A percentile compares a stretch with the other conserved stretches of the same genome.
Conservation (phyloP, 2,797 vertebrate genomes). For the Babyrousa celebensis region DNA sequence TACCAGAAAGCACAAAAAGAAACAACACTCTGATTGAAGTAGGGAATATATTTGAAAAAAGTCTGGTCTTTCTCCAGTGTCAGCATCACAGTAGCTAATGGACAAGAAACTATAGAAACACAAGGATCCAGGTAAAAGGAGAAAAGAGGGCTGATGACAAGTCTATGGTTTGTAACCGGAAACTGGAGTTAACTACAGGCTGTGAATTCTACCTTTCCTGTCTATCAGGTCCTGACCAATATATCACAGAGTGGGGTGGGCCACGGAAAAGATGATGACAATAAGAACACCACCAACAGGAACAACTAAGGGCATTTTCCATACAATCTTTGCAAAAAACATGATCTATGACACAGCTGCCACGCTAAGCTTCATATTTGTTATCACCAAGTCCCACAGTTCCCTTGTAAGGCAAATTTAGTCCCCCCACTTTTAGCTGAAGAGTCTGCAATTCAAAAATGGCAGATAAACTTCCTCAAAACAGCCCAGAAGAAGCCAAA, state of each 20-base stretch:
- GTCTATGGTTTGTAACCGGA: background rate
- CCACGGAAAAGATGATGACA: background rate
- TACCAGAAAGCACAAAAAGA: constrained; percentile 40
- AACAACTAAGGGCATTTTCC: background rate
- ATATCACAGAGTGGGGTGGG: background rate
- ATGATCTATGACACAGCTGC: background rate
- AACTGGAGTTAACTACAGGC: background rate
- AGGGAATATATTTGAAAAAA: background rate
- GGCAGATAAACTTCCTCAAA: background rate
- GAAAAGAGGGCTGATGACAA: background rate
- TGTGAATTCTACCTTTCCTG: background rate
- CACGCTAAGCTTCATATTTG: background rate
- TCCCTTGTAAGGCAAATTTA: background rate
- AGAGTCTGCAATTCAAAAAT: background rate
- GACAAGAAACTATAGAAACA: background rate
- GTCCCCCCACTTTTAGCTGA: background rate
- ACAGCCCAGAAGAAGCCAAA: background rate
- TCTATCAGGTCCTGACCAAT: background rate
- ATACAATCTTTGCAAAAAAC: background rate
- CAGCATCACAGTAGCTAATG: background rate
- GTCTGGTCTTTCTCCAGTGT: background rate
- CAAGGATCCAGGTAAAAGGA: background rate
- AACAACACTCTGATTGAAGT: constrained; percentile 21
- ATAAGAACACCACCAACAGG: background rate
- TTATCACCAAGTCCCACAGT: background rate